Base-by-base conservation (phyloP, 2,888 invertebrate genomes). In the Himalopsyche japonica region DNA sequence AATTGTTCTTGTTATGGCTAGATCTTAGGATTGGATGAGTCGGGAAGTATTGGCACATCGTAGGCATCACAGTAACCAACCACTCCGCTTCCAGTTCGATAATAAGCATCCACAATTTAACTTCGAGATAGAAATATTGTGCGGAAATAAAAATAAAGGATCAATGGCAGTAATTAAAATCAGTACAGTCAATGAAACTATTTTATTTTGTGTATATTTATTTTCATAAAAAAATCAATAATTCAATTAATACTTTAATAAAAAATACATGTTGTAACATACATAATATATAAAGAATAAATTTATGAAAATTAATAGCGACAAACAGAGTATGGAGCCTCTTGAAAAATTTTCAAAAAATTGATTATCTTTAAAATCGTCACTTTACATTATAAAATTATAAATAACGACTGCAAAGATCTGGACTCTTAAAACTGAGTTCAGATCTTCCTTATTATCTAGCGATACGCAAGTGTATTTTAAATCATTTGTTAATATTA, bases 371-470 rank as follows among this genome's bases (percentile, higher is more conserved):
- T 81, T n/a, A 70, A 78, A 57, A 57, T 57, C 24, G 27, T 20
- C 30, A 64, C 79, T 82, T 81, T 12, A 76, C 18, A 30, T 47
- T 48, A 76, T 76, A 76, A 49, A 76, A 82, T 76, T 84, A 84
- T 82, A 85, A 85, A 78, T 85, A 83, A 82, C 80, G 81, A 79
- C 80, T 64, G 20, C 30, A 70, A 79, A 64, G 43, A 48, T 24
- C 81, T 32, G 64, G 81, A 81, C 85, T 85, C 85, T 85, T 83
- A 85, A 85, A 85, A 85, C 83, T 48, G 85, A 85, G 85, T 47
- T 81, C 34, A 79, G 37, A 57, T n/a, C 70, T 81, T 70, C 57
- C 20, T 15, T 57, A 57, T 57, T 15, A 57, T 20, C 20, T 57
- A 57, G 20, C n/a, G 24, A 81, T 81, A 37, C 81, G 32, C 70